Evolutionary conservation across 1,140 invertebrate genomes (phyloP).

Genomic region (Archivesica marissinica): DNA sequence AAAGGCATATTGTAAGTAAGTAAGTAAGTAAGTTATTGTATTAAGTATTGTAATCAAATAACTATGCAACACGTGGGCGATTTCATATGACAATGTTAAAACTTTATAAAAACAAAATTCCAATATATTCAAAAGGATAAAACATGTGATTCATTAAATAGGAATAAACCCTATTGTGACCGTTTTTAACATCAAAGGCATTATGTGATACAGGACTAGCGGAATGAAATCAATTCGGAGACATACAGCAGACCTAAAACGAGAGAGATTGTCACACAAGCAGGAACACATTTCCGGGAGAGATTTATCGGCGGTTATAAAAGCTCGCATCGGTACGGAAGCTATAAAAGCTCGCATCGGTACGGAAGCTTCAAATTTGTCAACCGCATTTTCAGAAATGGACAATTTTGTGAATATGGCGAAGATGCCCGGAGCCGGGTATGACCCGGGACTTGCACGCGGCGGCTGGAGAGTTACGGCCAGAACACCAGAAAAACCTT

Average conservation of each 20-base stretch:
- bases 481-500: slow-evolving; percentile 20
- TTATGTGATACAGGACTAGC: too few species aligned
- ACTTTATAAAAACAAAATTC: too few species aligned
- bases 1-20: too few species aligned
- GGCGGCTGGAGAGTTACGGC: slow-evolving; percentile 42
- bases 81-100: too few species aligned
- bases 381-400: slow-evolving; percentile 38
- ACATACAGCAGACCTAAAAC: slow-evolving; percentile 39
- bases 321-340: slow-evolving; percentile 15
- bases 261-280: background rate
- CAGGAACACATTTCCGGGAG: background rate
- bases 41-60: too few species aligned
- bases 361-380: slow-evolving; percentile 13
- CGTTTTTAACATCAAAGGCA: background rate
- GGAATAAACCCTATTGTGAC: background rate
- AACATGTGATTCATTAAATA: background rate
- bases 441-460: background rate
- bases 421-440: slow-evolving; percentile 21
- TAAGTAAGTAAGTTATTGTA: too few species aligned
- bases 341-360: background rate
- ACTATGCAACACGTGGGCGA: too few species aligned
- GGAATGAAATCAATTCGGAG: slow-evolving; percentile 23
- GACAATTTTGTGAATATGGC: slow-evolving; percentile 24
- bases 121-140: background rate
- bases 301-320: background rate